phyloP scores from a whole-genome alignment of 2,113 vertebrate genomes.

The Scartelaos histophorus region DNA sequence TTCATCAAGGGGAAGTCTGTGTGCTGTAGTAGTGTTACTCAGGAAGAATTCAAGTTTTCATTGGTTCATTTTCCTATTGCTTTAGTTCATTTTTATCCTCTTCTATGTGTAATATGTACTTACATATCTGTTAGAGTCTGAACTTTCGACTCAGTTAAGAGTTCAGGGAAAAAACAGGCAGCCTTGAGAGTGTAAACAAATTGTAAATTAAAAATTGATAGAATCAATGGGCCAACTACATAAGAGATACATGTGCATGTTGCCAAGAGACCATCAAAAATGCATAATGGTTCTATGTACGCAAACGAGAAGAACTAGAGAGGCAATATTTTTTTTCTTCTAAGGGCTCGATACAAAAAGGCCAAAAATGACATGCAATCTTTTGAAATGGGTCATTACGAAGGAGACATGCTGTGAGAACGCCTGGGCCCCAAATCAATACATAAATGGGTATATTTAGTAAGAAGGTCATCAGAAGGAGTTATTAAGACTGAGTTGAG shows the following conservation, averaged over 20 bases:
- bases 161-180: background rate
- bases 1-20: conserved; percentile 50
- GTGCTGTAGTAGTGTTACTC: conserved; percentile 54
- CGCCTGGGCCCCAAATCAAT: conserved; percentile 73
- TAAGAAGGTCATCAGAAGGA: conserved; percentile 77
- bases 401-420: conserved; percentile 69
- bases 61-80: conserved; percentile 56
- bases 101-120: conserved; percentile 43
- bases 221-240: conserved; percentile 14
- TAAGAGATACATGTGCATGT: background rate
- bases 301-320: conserved; percentile 1
- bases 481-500: conserved; percentile 52
- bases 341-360: conserved; percentile 43
- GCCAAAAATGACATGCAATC: conserved; percentile 56
- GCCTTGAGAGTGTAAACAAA: background rate
- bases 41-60: conserved; percentile 57
- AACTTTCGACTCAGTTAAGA: conserved; percentile 21
- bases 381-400: conserved; percentile 75
- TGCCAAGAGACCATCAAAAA: conserved; percentile 28
- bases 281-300: conserved; percentile 28
- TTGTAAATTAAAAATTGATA: conserved; percentile 13
- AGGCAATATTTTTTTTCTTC: conserved; percentile 24
- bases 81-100: conserved; percentile 50
- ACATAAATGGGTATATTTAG: conserved; percentile 73
- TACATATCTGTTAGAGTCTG: conserved; percentile 22